phyloP scores from a whole-genome alignment of 2,888 invertebrate species.

The Trachelus troglodyta region DNA sequence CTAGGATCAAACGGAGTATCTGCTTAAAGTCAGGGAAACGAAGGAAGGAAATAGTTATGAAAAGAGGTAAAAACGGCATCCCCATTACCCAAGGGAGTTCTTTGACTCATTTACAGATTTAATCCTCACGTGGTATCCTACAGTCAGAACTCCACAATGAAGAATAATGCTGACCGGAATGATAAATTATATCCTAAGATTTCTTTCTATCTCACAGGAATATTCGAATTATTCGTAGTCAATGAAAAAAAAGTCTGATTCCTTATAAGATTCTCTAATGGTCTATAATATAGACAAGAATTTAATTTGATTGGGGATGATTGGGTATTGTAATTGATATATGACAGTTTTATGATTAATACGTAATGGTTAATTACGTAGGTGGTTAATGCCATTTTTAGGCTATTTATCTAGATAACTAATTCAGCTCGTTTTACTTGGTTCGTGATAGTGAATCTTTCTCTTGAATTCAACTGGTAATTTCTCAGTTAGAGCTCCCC shows the following conservation, averaged over 20 bases:
- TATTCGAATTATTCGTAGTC: too few species aligned
- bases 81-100: neutral
- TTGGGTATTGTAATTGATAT: neutral
- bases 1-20: too few species aligned
- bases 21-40: too few species aligned
- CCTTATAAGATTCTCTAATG: too few species aligned
- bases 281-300: neutral
- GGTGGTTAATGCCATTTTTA: neutral
- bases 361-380: too few species aligned
- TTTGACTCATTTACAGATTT: neutral
- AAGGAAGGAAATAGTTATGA: too few species aligned
- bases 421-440: neutral
- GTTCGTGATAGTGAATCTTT: neutral
- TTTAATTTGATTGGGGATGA: neutral
- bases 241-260: too few species aligned
- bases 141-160: neutral
- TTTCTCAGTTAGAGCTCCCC: neutral
- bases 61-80: neutral
- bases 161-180: neutral
- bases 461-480: neutral
- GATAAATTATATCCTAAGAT: neutral
- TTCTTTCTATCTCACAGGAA: neutral
- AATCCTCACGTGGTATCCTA: neutral
- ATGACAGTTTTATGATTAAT: neutral
- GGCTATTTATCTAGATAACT: neutral